These are phyloP conservation scores for Diachasmimorpha longicaudata DNA, from an alignment of 1,140 invertebrate genomes.

Conservation along the genomic window DNA sequence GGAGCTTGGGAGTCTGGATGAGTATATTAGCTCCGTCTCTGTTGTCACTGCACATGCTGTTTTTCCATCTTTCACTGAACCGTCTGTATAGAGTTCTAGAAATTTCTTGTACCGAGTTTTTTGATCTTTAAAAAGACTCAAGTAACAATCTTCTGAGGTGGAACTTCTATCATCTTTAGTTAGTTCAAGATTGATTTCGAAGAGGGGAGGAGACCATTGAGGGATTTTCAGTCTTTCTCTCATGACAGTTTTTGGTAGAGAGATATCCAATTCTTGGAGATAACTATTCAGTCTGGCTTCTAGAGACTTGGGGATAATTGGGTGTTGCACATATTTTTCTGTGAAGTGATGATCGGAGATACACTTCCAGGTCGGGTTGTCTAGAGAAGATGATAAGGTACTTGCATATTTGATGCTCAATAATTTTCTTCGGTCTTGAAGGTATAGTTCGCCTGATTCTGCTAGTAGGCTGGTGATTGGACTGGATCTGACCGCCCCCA, in stretches of 20 bases:
- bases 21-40: too few species aligned
- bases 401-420: not conserved
- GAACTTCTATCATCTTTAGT: not conserved
- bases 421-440: constrained; percentile 15
- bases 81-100: too few species aligned
- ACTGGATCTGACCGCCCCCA: constrained; percentile 26
- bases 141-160: not conserved
- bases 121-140: not conserved
- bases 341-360: too few species aligned
- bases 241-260: too few species aligned
- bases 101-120: not conserved
- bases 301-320: too few species aligned
- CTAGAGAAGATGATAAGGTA: not conserved
- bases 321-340: not conserved
- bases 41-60: too few species aligned
- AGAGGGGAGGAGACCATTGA: not conserved
- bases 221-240: not conserved
- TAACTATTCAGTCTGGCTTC: too few species aligned
- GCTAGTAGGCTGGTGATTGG: constrained; percentile 21
- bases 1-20: too few species aligned
- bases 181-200: not conserved
- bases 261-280: too few species aligned
- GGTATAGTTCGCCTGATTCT: constrained; percentile 18
- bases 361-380: not conserved
- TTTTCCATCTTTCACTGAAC: too few species aligned